Conservation (phyloP, 37 sponge, comb jelly and placozoan genomes). For the Chondrilla cf. caribensis region DNA sequence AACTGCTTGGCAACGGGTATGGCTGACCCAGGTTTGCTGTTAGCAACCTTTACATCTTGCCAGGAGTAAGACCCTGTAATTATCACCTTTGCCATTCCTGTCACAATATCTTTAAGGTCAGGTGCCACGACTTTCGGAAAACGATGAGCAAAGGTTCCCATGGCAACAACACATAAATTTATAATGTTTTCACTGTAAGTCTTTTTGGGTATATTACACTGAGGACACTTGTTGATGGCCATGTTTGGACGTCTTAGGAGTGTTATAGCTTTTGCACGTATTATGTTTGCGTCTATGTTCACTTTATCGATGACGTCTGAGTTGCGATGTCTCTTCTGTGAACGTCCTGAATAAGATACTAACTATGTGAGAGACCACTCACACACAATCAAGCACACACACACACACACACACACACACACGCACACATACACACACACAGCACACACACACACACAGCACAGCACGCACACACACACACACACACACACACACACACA, state of each 20-base stretch:
- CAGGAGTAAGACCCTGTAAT: constrained; percentile 46
- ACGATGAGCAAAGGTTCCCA: constrained; percentile 49
- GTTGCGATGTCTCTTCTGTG: neutral
- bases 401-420: no score
- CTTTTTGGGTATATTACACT: constrained; percentile 28
- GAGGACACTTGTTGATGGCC: constrained; percentile 3
- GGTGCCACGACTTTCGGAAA: constrained; percentile 34
- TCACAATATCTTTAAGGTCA: constrained; percentile 46
- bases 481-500: no score
- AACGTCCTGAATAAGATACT: no score
- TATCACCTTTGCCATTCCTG: constrained; percentile 41
- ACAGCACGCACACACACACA: no score
- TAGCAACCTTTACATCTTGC: constrained; percentile 20
- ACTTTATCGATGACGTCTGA: neutral
- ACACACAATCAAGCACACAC: no score
- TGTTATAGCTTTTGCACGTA: neutral
- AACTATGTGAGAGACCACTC: no score
- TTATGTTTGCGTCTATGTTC: neutral
- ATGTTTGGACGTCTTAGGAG: neutral
- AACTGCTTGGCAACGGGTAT: constrained; percentile 48
- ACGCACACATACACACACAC: no score
- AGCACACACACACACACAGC: no score
- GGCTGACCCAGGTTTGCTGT: constrained; percentile 49
- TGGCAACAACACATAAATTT: constrained; percentile 26
- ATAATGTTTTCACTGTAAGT: constrained; percentile 49